Conservation (phyloP, 2,113 vertebrate species). For the Theropithecus gelada region DNA sequence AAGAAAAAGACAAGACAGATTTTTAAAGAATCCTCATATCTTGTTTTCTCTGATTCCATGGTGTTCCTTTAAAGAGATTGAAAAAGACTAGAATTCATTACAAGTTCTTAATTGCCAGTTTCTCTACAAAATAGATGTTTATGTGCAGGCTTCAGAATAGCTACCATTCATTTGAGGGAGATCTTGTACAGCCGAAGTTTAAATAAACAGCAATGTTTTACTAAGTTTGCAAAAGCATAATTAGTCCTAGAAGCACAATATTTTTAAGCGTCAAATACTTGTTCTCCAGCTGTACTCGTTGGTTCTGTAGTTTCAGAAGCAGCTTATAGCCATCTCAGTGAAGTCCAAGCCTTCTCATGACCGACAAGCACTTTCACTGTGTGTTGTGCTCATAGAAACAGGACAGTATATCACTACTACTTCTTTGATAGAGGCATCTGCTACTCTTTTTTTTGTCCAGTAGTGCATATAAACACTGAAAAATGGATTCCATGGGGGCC, state of each 20-base stretch:
- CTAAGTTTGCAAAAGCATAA: constrained; percentile 81
- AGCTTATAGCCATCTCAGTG: background rate
- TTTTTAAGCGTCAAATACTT: constrained; percentile 76
- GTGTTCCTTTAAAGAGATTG: constrained; percentile 61
- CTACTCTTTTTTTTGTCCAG: constrained; percentile 1
- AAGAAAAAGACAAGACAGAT: constrained; percentile 31
- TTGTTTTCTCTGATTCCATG: background rate
- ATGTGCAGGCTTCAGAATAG: constrained; percentile 61
- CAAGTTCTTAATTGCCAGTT: constrained; percentile 75
- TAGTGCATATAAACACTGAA: constrained; percentile 44
- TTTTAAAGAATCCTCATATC: constrained; percentile 32
- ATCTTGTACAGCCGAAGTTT: constrained; percentile 69
- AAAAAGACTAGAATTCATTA: constrained; percentile 71
- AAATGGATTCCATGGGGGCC: constrained; percentile 19
- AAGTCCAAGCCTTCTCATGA: constrained; percentile 54
- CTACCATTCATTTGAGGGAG: constrained; percentile 59
- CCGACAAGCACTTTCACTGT: constrained; percentile 6
- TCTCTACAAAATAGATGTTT: constrained; percentile 77
- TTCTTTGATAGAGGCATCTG: constrained; percentile 56
- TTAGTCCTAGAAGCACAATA: constrained; percentile 83
- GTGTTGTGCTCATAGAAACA: background rate
- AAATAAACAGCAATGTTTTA: constrained; percentile 80
- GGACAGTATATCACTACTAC: background rate
- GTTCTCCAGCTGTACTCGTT: constrained; percentile 79
- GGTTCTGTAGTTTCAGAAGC: constrained; percentile 70